Evolutionary conservation across 2,888 invertebrate species (phyloP).

Genomic region (Copidosoma aretas): DNA sequence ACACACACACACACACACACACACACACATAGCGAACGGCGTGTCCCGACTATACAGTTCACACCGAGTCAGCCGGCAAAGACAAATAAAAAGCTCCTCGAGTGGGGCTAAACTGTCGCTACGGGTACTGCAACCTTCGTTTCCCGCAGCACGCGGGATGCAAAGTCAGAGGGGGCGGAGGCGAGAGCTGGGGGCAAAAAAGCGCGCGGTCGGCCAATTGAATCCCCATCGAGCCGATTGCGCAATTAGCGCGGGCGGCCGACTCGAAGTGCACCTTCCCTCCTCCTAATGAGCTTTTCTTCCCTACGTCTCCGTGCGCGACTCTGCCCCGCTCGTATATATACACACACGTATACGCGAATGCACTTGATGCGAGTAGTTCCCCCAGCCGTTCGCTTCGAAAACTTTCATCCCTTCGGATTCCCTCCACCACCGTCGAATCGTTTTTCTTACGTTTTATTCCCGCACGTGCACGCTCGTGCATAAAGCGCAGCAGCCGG

Average conservation of each 20-base stretch:
- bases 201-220: constrained; percentile 32
- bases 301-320: too few species aligned
- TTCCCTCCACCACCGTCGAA: background rate
- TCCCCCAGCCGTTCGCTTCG: constrained; percentile 10
- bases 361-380: background rate
- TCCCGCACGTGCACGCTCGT: background rate
- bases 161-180: background rate
- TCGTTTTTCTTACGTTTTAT: background rate
- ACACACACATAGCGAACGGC: background rate
- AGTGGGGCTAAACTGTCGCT: background rate
- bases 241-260: constrained; percentile 43
- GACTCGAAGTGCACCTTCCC: constrained; percentile 39
- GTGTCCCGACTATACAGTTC: background rate
- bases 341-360: constrained; percentile 37
- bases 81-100: constrained; percentile 35
- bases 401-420: constrained; percentile 10
- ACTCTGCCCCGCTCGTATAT: constrained; percentile 18
- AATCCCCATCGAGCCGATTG: constrained; percentile 37
- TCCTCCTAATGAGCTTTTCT: constrained; percentile 46
- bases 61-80: constrained; percentile 9
- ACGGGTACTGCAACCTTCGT: constrained; percentile 24
- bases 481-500: background rate
- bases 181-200: constrained; percentile 1
- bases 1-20: background rate
- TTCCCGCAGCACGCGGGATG: constrained; percentile 20